Conservation (phyloP, 2,888 invertebrate species). For the Bellardia pandia region DNA sequence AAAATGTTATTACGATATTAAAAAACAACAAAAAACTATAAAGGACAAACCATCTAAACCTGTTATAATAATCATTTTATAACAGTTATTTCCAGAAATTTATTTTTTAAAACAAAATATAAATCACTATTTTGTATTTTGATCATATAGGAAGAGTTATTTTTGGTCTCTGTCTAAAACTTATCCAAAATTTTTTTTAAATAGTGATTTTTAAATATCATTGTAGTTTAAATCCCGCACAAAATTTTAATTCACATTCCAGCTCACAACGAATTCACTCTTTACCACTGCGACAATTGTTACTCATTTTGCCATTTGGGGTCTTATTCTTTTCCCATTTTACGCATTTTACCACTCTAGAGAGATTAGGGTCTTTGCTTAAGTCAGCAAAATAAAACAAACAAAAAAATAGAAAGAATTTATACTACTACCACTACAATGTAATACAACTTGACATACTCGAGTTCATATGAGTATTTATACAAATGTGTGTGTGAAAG, state of each 20-base stretch:
- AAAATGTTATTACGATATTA: too few relatives aligned
- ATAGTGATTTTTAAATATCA: too few relatives aligned
- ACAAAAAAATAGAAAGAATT: background rate
- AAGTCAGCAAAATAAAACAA: slow-evolving; percentile 62
- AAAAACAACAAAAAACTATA: too few relatives aligned
- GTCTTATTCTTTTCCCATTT: slow-evolving; percentile 47
- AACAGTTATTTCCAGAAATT: too few relatives aligned
- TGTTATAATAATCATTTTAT: too few relatives aligned
- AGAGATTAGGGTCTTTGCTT: slow-evolving; percentile 67
- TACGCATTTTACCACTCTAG: slow-evolving; percentile 64
- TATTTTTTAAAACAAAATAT: too few relatives aligned
- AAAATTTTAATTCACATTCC: background rate
- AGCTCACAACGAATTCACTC: slow-evolving; percentile 11
- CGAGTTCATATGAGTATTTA: slow-evolving; percentile 3
- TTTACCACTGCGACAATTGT: slow-evolving; percentile 13
- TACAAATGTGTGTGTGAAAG: slow-evolving; percentile 38
- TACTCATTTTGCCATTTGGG: slow-evolving; percentile 61
- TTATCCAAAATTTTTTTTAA: too few relatives aligned
- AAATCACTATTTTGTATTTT: too few relatives aligned
- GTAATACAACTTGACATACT: slow-evolving; percentile 60
- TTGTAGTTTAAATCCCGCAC: too few relatives aligned
- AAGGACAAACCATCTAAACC: too few relatives aligned
- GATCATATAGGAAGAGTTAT: too few relatives aligned
- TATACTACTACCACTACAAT: slow-evolving; percentile 43
- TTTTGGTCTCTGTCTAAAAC: too few relatives aligned